Percentiles rank a stretch among this genome's conserved stretches.
Conservation (phyloP, 2,888 invertebrate genomes). For the Lypha dubia region DNA sequence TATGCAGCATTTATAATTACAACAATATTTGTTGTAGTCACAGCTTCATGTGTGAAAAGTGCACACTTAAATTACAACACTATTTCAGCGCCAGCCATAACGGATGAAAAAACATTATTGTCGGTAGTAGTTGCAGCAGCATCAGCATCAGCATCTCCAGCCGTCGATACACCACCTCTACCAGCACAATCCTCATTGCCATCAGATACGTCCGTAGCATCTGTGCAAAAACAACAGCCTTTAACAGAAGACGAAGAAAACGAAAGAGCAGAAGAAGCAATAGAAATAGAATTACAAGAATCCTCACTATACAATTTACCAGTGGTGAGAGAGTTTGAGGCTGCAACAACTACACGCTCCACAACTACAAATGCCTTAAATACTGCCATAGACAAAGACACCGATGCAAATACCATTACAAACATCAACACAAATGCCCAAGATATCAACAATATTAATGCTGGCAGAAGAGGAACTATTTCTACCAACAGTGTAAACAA, state of each 20-base stretch:
- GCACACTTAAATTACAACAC: constrained; percentile 76
- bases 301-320: constrained; percentile 57
- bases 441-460: constrained; percentile 49
- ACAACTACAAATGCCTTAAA: constrained; percentile 67
- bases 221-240: constrained; percentile 54
- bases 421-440: constrained; percentile 31
- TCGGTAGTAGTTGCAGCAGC: background rate
- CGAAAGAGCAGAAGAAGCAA: constrained; percentile 49
- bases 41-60: constrained; percentile 79
- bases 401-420: constrained; percentile 7
- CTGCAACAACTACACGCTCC: constrained; percentile 3
- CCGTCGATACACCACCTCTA: constrained; percentile 65
- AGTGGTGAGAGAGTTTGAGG: constrained; percentile 46
- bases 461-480: constrained; percentile 52
- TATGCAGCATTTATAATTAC: constrained; percentile 77
- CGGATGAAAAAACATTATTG: constrained; percentile 52
- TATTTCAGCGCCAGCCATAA: constrained; percentile 38
- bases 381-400: constrained; percentile 64
- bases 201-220: constrained; percentile 70
- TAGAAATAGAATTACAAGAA: constrained; percentile 61
- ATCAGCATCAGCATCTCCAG: no score
- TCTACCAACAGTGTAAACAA: constrained; percentile 45
- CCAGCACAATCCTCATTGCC: constrained; percentile 68
- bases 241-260: constrained; percentile 18
- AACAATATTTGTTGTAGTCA: constrained; percentile 78